Evolutionary conservation across 2,888 invertebrate genomes (phyloP).

Genomic region (Lymantria monacha): DNA sequence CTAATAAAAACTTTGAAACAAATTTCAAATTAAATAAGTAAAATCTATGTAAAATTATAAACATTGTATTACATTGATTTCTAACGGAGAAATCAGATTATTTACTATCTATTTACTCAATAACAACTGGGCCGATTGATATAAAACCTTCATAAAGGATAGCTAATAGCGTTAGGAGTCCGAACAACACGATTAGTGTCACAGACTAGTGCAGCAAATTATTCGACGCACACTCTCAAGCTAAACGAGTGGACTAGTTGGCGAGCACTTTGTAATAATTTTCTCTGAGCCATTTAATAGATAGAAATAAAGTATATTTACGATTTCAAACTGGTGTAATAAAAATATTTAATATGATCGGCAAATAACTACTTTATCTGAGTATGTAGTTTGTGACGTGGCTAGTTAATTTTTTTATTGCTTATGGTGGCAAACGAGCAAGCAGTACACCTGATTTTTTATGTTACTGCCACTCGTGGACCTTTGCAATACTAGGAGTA

Average conservation of each 20-base stretch:
- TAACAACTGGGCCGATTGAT: slow-evolving; percentile 9
- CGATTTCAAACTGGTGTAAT: too few species aligned
- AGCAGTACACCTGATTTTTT: too few species aligned
- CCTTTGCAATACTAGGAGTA: too few species aligned
- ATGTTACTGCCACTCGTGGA: too few species aligned
- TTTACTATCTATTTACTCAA: slow-evolving; percentile 11
- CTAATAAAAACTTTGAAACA: too few species aligned
- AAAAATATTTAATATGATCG: too few species aligned
- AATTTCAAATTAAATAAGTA: too few species aligned
- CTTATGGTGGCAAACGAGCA: too few species aligned
- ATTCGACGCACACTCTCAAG: slow-evolving; percentile 3
- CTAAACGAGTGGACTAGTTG: slow-evolving; percentile 6
- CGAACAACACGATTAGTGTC: slow-evolving; percentile 22
- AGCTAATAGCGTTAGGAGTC: slow-evolving; percentile 11
- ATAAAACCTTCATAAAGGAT: slow-evolving; percentile 12
- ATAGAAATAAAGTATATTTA: not conserved
- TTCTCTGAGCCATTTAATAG: slow-evolving; percentile 15
- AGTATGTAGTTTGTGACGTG: too few species aligned
- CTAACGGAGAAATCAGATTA: slow-evolving; percentile 17
- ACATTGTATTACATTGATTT: slow-evolving; percentile 5
- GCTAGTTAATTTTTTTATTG: too few species aligned
- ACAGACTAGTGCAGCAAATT: slow-evolving; percentile 11
- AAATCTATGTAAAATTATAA: not conserved
- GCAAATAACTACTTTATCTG: too few species aligned
- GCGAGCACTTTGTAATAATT: slow-evolving; percentile 12